A percentile compares a stretch with the other conserved stretches of the same genome.
Conservation (phyloP, 2,888 invertebrate genomes). For the Hanleya hanleyi region DNA sequence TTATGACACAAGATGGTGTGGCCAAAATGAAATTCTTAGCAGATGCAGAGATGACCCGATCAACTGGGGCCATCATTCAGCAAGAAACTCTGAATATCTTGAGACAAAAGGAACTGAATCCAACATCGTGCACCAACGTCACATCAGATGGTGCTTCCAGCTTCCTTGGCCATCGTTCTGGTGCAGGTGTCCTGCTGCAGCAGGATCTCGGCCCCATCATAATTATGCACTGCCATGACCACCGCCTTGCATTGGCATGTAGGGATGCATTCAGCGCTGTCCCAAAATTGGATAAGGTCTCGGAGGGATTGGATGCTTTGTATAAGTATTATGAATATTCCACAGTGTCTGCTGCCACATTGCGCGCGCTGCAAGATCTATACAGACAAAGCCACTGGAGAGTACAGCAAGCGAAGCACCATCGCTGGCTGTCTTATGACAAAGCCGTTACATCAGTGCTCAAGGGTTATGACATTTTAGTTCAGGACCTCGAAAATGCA, state of each 20-base stretch:
- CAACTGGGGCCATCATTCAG: too few species aligned
- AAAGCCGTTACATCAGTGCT: conserved; percentile 31
- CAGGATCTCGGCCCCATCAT: too few species aligned
- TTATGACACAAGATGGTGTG: too few species aligned
- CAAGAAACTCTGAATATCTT: too few species aligned
- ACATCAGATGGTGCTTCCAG: too few species aligned
- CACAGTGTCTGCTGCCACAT: conserved; percentile 23
- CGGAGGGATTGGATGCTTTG: conserved; percentile 19
- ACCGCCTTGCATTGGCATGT: conserved; percentile 2
- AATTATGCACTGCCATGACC: conserved; percentile 10
- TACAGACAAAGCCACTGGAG: conserved; percentile 27
- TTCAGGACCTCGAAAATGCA: conserved; percentile 31
- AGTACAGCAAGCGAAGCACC: conserved; percentile 39
- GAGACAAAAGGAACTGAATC: too few species aligned
- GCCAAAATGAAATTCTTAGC: too few species aligned
- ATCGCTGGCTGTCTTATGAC: conserved; percentile 39
- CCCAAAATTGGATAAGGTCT: not conserved
- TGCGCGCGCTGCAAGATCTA: conserved; percentile 28
- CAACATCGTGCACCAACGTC: too few species aligned
- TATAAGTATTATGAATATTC: conserved; percentile 33
- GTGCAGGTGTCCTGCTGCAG: too few species aligned
- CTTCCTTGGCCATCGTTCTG: too few species aligned
- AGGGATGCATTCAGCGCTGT: not conserved
- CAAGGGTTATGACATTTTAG: conserved; percentile 17
- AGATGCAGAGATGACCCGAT: too few species aligned